Evolutionary conservation across 2,797 vertebrate genomes (phyloP).

Genomic region (Pangasius larnaudii): DNA sequence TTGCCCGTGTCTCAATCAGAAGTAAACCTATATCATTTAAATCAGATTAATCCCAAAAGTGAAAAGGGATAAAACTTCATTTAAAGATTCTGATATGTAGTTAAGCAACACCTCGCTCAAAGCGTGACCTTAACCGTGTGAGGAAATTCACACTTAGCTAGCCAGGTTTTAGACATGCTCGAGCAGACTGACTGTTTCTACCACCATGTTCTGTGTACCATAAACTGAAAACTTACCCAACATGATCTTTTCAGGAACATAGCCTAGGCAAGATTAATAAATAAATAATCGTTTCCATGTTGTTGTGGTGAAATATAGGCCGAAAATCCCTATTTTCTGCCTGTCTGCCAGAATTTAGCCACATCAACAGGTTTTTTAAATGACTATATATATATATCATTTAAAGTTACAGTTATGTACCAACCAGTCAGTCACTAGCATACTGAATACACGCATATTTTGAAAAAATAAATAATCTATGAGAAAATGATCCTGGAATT

Average conservation of each 20-base stretch:
- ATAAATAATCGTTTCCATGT: not conserved
- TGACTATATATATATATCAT: not conserved
- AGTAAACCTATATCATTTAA: not conserved
- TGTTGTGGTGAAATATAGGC: not conserved
- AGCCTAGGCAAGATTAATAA: no score
- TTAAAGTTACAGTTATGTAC: not conserved
- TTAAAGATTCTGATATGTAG: not conserved
- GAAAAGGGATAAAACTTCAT: not conserved
- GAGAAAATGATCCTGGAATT: not conserved
- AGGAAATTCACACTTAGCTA: not conserved
- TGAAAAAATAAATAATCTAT: not conserved
- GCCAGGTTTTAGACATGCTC: not conserved
- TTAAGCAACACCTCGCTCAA: not conserved
- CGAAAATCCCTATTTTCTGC: not conserved
- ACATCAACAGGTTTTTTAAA: not conserved
- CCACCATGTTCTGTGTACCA: not conserved
- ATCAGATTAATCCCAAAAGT: no score
- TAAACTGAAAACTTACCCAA: not conserved
- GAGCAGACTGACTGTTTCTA: not conserved
- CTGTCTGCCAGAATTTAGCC: not conserved
- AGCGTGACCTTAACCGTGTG: not conserved
- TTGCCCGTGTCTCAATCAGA: not conserved
- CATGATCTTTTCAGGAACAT: not conserved
- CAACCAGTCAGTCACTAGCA: not conserved
- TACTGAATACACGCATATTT: not conserved